These are phyloP conservation scores for Eulacestoma nigropectus DNA, from an alignment of 2,113 vertebrate genomes.

Conservation along the genomic window DNA sequence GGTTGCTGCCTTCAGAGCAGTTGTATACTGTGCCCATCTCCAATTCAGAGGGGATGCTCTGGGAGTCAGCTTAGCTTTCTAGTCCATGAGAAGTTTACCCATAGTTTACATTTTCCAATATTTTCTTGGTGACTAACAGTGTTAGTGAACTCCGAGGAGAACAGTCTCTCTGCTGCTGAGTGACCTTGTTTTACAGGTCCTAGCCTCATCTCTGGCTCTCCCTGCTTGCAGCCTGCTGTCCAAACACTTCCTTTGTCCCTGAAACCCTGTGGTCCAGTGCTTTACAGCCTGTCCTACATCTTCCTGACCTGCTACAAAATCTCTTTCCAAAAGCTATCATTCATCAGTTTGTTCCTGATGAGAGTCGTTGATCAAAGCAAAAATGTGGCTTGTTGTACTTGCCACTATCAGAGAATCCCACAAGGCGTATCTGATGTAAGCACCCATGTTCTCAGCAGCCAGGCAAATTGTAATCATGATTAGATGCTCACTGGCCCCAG, in stretches of 20 bases:
- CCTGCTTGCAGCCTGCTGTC: neutral
- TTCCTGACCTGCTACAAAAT: neutral
- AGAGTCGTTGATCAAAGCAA: neutral
- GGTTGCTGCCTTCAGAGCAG: neutral
- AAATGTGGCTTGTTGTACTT: neutral
- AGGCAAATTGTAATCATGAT: neutral
- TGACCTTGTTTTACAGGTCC: neutral
- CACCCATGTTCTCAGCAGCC: neutral
- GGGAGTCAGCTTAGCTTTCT: neutral
- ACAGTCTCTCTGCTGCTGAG: neutral
- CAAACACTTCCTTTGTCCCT: neutral
- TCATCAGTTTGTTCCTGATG: neutral
- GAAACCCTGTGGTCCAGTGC: neutral
- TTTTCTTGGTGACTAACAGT: slow-evolving; percentile 26
- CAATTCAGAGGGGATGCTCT: neutral
- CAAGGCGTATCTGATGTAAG: neutral
- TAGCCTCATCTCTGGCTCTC: neutral
- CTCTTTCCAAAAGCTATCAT: neutral
- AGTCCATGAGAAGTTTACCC: neutral
- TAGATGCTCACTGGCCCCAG: neutral
- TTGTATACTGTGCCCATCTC: neutral
- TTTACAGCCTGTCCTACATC: neutral
- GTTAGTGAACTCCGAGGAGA: neutral
- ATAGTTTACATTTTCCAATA: neutral
- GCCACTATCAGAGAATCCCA: neutral